phyloP scores from a whole-genome alignment of 1,140 invertebrate genomes.

The Drosophila takahashii region DNA sequence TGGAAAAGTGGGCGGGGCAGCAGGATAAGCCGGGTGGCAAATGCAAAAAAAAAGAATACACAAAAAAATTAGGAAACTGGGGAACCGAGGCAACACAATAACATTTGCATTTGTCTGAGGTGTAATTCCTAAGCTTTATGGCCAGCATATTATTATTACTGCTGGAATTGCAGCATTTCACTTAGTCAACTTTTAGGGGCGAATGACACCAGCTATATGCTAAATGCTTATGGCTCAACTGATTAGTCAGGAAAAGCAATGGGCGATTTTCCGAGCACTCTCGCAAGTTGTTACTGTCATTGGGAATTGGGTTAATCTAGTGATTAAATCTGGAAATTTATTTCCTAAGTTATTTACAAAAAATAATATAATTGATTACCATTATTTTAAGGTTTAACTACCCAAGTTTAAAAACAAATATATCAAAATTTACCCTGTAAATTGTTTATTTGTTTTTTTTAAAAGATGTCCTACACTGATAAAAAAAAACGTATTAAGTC shows the following conservation, averaged over 20 bases:
- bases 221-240: constrained; percentile 30
- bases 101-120: constrained; percentile 51
- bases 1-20: constrained; percentile 11
- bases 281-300: background rate
- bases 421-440: too few species aligned
- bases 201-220: constrained; percentile 14
- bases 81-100: constrained; percentile 13
- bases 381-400: too few species aligned
- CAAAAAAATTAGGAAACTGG: background rate
- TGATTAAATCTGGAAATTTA: background rate
- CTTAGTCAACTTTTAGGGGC: constrained; percentile 12
- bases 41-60: background rate
- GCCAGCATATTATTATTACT: constrained; percentile 34
- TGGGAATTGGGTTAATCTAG: background rate
- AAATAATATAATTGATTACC: too few species aligned
- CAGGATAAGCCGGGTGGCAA: constrained; percentile 1
- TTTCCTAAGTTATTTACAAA: background rate
- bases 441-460: too few species aligned
- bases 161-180: constrained; percentile 23
- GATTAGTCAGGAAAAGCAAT: constrained; percentile 21
- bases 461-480: too few species aligned
- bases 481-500: too few species aligned
- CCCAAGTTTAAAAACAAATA: too few species aligned
- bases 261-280: background rate
- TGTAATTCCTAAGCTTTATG: constrained; percentile 49